Evolutionary conservation across 2,113 vertebrate genomes (phyloP).

Genomic region (Aegotheles bennettii): DNA sequence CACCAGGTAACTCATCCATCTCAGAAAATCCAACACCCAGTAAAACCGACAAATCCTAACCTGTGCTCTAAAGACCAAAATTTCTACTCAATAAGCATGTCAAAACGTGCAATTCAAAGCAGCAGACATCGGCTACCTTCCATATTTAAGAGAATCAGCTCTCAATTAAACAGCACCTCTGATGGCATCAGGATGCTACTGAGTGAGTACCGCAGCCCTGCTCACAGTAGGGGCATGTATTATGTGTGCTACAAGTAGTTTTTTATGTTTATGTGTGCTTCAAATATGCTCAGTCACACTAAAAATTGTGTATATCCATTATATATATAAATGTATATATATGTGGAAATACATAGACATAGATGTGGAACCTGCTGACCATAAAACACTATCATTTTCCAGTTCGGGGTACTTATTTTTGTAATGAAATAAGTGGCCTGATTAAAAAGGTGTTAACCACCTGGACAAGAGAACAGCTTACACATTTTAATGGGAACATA

Average conservation of each 20-base stretch:
- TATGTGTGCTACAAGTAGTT: neutral
- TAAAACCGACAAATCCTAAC: neutral
- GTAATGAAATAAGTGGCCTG: neutral
- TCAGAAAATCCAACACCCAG: neutral
- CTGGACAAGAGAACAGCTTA: slow-evolving; percentile 2
- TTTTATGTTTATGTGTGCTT: neutral
- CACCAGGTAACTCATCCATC: neutral
- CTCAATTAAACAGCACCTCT: neutral
- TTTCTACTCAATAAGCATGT: neutral
- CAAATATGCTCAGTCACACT: neutral
- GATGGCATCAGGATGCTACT: neutral
- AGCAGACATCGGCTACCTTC: neutral
- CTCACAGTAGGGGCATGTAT: neutral
- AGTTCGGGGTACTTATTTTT: neutral
- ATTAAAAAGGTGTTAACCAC: slow-evolving; percentile 42
- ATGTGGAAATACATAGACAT: neutral
- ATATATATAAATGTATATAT: neutral
- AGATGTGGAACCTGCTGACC: neutral
- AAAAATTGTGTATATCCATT: neutral
- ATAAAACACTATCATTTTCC: neutral
- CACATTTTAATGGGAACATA: slow-evolving; percentile 32
- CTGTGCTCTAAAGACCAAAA: neutral
- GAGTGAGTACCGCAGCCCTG: neutral
- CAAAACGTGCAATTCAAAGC: neutral
- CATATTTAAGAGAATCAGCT: neutral